Conservation (phyloP, 2,797 vertebrate genomes). For the Hypotaenidia okinawae region DNA sequence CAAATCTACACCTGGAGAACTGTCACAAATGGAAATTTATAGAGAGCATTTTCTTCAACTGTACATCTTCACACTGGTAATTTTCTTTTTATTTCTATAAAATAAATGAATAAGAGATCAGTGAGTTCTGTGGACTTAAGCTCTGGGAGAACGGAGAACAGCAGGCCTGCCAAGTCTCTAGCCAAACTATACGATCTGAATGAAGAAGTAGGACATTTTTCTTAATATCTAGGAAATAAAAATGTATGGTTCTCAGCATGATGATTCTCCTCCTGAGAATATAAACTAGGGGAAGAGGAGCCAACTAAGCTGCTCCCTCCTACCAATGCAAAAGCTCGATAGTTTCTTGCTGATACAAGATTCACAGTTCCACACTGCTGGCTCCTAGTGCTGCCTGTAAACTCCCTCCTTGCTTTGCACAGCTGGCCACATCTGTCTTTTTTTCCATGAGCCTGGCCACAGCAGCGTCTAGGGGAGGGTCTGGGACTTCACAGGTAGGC, state of each 20-base stretch:
- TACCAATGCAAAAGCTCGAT: background rate
- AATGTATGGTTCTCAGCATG: background rate
- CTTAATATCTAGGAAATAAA: conserved; percentile 43
- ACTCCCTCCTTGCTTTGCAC: background rate
- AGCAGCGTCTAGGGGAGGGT: background rate
- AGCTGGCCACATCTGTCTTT: background rate
- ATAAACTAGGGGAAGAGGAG: background rate
- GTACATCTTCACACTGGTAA: background rate
- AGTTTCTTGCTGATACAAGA: background rate
- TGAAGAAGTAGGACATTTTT: conserved; percentile 30
- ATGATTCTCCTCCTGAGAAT: conserved; percentile 10
- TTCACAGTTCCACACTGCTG: background rate
- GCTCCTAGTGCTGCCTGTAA: background rate
- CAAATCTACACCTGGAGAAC: background rate
- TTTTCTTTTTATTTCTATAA: conserved; percentile 39
- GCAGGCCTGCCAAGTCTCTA: conserved; percentile 12
- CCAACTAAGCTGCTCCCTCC: background rate
- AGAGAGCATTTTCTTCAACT: background rate
- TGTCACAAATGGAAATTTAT: background rate
- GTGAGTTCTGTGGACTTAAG: background rate
- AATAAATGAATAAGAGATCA: conserved; percentile 22
- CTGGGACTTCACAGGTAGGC: background rate
- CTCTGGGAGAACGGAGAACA: background rate
- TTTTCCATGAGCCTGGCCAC: background rate
- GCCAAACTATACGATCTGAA: background rate